These are phyloP conservation scores for Drosophila leonis DNA, from an alignment of 2,888 invertebrate genomes.

Conservation along the genomic window DNA sequence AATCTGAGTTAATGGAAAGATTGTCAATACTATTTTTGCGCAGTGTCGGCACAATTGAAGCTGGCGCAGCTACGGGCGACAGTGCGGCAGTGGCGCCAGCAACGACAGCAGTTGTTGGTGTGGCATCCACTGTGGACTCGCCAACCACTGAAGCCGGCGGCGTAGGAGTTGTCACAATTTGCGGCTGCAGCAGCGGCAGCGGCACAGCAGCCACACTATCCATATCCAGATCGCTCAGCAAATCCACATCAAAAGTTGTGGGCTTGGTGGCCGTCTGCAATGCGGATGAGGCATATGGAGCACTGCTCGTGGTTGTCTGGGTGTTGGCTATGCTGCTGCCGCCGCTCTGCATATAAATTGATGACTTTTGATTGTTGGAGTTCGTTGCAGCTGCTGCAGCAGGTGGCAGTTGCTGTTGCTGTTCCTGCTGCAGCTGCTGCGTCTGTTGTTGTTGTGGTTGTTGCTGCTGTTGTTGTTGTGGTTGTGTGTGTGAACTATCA, in stretches of 20 bases:
- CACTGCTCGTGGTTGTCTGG: slow-evolving; percentile 83
- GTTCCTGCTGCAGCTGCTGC: not conserved
- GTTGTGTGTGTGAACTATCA: slow-evolving; percentile 26
- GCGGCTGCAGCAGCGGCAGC: slow-evolving; percentile 79
- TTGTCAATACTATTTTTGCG: slow-evolving; percentile 84
- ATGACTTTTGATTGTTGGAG: slow-evolving; percentile 44
- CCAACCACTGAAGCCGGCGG: slow-evolving; percentile 55
- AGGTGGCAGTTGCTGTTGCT: not conserved
- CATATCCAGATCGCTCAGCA: slow-evolving; percentile 92
- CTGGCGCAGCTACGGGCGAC: slow-evolving; percentile 51
- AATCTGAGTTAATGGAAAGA: slow-evolving; percentile 84
- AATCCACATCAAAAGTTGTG: slow-evolving; percentile 86
- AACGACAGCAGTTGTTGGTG: slow-evolving; percentile 3
- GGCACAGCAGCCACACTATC: slow-evolving; percentile 87
- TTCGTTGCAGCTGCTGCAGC: slow-evolving; percentile 6
- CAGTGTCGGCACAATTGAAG: slow-evolving; percentile 24
- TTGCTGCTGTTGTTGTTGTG: slow-evolving; percentile 14
- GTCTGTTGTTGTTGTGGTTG: slow-evolving; percentile 23
- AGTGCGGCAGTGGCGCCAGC: not conserved
- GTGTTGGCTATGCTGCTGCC: slow-evolving; percentile 80
- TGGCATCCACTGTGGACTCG: slow-evolving; percentile 15
- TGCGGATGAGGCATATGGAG: slow-evolving; percentile 70
- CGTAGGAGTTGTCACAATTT: slow-evolving; percentile 67
- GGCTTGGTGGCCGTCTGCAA: slow-evolving; percentile 30
- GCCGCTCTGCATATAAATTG: slow-evolving; percentile 84